These are phyloP conservation scores for Plotosus lineatus DNA, from an alignment of 2,113 vertebrate genomes.

Conservation along the genomic window DNA sequence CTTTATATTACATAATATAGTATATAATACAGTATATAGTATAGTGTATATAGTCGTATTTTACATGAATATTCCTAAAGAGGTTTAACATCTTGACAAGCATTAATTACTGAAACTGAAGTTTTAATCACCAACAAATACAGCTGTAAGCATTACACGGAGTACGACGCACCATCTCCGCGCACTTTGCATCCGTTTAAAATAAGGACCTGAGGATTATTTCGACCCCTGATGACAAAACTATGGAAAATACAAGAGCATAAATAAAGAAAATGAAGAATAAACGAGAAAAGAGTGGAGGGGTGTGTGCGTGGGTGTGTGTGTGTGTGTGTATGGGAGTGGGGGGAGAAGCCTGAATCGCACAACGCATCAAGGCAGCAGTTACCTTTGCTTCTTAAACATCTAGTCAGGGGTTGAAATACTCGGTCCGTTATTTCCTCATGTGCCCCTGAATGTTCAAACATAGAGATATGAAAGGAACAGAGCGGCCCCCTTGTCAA, in stretches of 20 bases:
- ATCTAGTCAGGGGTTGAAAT: conserved; percentile 81
- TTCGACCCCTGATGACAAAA: conserved; percentile 75
- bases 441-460: conserved; percentile 81
- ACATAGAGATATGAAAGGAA: conserved; percentile 79
- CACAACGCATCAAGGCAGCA: conserved; percentile 74
- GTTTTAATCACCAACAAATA: not conserved
- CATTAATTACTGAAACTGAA: not conserved
- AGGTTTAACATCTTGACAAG: conserved; percentile 63
- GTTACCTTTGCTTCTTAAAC: conserved; percentile 80
- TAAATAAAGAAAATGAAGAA: conserved; percentile 45
- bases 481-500: conserved; percentile 69
- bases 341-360: conserved; percentile 66
- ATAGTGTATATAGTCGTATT: no score
- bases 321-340: no score
- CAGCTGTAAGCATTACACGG: not conserved
- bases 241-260: conserved; percentile 52
- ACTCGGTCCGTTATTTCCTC: conserved; percentile 79
- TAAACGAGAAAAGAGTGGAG: conserved; percentile 37
- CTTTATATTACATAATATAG: no score
- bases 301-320: no score
- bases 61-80: conserved; percentile 65
- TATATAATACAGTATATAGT: no score
- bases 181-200: not conserved
- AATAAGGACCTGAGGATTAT: conserved; percentile 65
- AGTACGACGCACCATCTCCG: not conserved